Percentiles rank a stretch among this genome's conserved stretches.
These are phyloP conservation scores for Helicoverpa armigera DNA, from an alignment of 1,140 invertebrate genomes.

Conservation along the genomic window DNA sequence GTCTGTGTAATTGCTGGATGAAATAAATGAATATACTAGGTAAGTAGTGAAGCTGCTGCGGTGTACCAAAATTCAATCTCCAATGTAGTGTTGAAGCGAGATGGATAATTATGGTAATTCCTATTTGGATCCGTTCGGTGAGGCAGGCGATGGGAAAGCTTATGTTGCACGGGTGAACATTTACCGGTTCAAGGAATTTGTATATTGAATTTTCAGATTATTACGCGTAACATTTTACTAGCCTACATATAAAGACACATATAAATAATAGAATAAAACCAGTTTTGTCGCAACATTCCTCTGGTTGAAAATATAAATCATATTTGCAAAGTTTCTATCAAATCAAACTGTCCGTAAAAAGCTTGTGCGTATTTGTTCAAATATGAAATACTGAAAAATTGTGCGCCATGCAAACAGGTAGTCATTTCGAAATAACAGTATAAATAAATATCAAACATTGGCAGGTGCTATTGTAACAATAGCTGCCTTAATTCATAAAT, in stretches of 20 bases:
- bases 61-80: not conserved
- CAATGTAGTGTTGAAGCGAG: not conserved
- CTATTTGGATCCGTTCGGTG: constrained; percentile 15
- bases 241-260: not conserved
- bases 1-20: not conserved
- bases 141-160: not conserved
- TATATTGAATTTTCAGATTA: not conserved
- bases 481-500: constrained; percentile 40
- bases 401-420: constrained; percentile 13
- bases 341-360: constrained; percentile 2
- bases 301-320: not conserved
- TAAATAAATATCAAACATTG: constrained; percentile 39
- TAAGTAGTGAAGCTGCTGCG: too few species aligned
- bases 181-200: constrained; percentile 11
- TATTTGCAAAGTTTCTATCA: constrained; percentile 8
- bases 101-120: constrained; percentile 39
- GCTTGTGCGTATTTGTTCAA: constrained; percentile 14
- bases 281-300: not conserved
- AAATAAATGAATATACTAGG: not conserved
- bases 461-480: constrained; percentile 38
- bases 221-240: not conserved
- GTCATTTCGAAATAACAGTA: constrained; percentile 34
- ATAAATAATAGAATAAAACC: too few species aligned
- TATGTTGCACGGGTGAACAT: constrained; percentile 7
- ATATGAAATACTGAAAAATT: constrained; percentile 27